Evolutionary conservation across 2,888 invertebrate genomes (phyloP), one percentile per base, ranked within the genome.

Genomic region (Campoletis raptor): DNA sequence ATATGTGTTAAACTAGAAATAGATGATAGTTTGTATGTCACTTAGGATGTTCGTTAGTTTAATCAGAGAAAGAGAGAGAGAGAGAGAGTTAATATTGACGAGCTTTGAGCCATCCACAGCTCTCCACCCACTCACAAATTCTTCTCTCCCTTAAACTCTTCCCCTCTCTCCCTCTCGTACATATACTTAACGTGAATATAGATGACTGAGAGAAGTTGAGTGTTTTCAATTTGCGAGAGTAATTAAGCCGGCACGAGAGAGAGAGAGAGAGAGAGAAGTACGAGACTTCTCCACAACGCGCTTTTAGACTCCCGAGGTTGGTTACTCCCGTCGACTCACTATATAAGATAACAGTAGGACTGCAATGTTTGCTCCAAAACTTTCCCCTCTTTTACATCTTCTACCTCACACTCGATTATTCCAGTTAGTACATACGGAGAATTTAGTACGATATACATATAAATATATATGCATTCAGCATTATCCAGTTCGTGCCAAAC

Each of bases 221-320:
- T 88, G 86, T 88, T 88, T 88, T 88, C 87, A 87, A 88, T 88
- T 88, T 87, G 83, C 85, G 73, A 87, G 85, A 88, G 88, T 87
- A 88, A 88, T 88, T 88, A 88, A 87, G 86, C 81, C 79, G 81
- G 78, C 85, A 81, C 67, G 69, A 81, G 61, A 57, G 57, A 54
- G 54, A 76, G 67, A 48, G 74, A 74, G 54, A 21, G 57, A 24
- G 24, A 30, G 61, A 61, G 70, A 72, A 81, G 69, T 70, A 78
- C 78, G 79, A 52, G 74, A 82, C 77, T 42, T 45, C 72, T 67
- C 61, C 52, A 54, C 66, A 66, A 72, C 73, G 74, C 52, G 70
- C 76, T 69, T 76, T 74, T 37, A 74, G 21, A 67, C 30, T 77
- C 42, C 57, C 74, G 79, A 37, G 74, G 40, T 77, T 83, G 70